These are phyloP conservation scores for Chaenodraco wilsoni DNA, from an alignment of 2,797 vertebrate genomes.

Conservation along the genomic window DNA sequence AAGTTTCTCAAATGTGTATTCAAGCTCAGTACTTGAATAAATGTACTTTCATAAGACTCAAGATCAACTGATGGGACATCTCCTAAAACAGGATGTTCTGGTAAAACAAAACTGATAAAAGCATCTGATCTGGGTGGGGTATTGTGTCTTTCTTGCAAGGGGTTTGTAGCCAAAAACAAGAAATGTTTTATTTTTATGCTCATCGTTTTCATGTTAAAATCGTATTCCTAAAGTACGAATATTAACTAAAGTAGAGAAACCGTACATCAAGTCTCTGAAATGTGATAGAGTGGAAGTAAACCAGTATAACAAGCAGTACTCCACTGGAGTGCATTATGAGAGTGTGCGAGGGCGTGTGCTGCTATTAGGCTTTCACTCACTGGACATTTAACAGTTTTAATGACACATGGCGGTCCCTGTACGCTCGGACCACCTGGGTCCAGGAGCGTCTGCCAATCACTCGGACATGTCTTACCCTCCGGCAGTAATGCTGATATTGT, in stretches of 20 bases:
- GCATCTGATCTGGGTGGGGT: too few species aligned
- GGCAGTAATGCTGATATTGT: constrained; percentile 37
- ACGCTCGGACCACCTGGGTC: constrained; percentile 56
- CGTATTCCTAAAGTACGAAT: too few species aligned
- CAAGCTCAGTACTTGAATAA: too few species aligned
- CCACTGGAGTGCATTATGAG: neutral
- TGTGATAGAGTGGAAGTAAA: neutral
- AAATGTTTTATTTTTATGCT: too few species aligned
- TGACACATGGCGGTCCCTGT: constrained; percentile 41
- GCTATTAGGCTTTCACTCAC: neutral
- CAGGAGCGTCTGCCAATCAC: constrained; percentile 39
- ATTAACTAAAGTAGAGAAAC: too few species aligned
- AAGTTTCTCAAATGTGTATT: too few species aligned
- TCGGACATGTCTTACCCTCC: neutral
- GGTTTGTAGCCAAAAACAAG: too few species aligned
- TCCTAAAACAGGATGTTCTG: too few species aligned
- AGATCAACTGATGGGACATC: too few species aligned
- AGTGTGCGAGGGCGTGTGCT: neutral
- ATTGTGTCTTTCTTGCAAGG: too few species aligned
- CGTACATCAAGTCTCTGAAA: neutral
- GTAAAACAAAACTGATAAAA: too few species aligned
- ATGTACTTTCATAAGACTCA: too few species aligned
- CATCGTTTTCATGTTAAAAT: neutral
- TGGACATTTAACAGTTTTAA: constrained; percentile 14
- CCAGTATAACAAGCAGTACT: neutral